phyloP scores from a whole-genome alignment of 2,888 invertebrate species.

The Chesias legatella region DNA sequence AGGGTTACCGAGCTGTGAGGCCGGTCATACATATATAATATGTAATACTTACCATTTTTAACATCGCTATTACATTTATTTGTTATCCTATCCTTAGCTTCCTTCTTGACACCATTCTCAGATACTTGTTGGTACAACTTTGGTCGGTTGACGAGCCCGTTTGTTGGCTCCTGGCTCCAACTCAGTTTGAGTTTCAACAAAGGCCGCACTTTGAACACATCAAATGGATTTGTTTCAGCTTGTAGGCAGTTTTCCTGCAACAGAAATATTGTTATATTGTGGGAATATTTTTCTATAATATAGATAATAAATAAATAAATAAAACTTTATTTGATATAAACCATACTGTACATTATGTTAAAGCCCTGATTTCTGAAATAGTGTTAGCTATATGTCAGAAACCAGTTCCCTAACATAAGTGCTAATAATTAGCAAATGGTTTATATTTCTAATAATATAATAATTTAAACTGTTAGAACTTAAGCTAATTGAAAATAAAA shows the following conservation, averaged over 20 bases:
- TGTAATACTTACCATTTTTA: slow-evolving; percentile 58
- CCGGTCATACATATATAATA: too few relatives aligned
- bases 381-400: too few relatives aligned
- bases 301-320: not conserved
- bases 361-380: too few relatives aligned
- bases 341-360: too few relatives aligned
- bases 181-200: slow-evolving; percentile 91
- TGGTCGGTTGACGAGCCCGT: slow-evolving; percentile 84
- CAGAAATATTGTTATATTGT: not conserved
- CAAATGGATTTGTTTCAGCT: slow-evolving; percentile 82
- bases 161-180: slow-evolving; percentile 89
- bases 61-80: slow-evolving; percentile 50
- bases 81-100: slow-evolving; percentile 54
- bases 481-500: too few relatives aligned
- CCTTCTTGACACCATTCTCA: slow-evolving; percentile 65
- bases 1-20: too few relatives aligned
- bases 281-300: too few relatives aligned
- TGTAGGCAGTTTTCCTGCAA: slow-evolving; percentile 66
- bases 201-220: slow-evolving; percentile 89
- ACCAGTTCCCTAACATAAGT: too few relatives aligned
- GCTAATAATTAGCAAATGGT: too few relatives aligned
- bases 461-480: too few relatives aligned
- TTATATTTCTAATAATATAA: not conserved
- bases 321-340: not conserved
- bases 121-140: slow-evolving; percentile 73